These are phyloP conservation scores for Lingula anatina DNA, from an alignment of 2,888 invertebrate species.

Conservation along the genomic window DNA sequence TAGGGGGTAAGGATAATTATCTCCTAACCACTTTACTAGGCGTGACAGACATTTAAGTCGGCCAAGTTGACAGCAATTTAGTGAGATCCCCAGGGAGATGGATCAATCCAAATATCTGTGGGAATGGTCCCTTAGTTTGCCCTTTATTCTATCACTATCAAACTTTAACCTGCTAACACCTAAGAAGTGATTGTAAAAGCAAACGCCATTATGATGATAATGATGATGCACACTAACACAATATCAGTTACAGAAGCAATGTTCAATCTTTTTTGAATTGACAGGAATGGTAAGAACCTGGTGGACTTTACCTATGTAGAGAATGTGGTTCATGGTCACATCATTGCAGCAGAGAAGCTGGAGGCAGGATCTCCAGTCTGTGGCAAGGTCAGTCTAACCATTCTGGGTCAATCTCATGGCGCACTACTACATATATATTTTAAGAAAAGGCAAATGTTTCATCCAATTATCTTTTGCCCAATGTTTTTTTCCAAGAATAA, in stretches of 20 bases:
- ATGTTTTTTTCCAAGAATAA: too few species aligned
- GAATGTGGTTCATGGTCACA: slow-evolving; percentile 39
- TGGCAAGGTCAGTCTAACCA: slow-evolving; percentile 16
- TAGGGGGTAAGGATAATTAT: too few species aligned
- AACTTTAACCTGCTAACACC: background rate
- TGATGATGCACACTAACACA: background rate
- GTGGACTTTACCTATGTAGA: slow-evolving; percentile 44
- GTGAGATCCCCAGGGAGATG: too few species aligned
- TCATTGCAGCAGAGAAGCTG: slow-evolving; percentile 34
- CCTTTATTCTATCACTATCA: too few species aligned
- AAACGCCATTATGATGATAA: background rate
- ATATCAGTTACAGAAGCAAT: background rate
- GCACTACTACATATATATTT: background rate
- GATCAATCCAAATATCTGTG: too few species aligned
- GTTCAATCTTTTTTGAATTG: slow-evolving; percentile 1
- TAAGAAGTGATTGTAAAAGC: background rate
- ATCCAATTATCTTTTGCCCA: too few species aligned
- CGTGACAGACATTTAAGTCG: too few species aligned
- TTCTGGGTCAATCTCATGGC: background rate
- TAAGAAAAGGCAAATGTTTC: too few species aligned
- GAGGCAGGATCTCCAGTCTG: slow-evolving; percentile 15
- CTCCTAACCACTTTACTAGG: too few species aligned
- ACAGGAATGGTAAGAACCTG: slow-evolving; percentile 36
- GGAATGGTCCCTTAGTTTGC: too few species aligned
- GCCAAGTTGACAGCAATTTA: too few species aligned